Base-by-base conservation (phyloP, 53 echinoderm and acorn worm species). In the Actinopyga echinites region DNA sequence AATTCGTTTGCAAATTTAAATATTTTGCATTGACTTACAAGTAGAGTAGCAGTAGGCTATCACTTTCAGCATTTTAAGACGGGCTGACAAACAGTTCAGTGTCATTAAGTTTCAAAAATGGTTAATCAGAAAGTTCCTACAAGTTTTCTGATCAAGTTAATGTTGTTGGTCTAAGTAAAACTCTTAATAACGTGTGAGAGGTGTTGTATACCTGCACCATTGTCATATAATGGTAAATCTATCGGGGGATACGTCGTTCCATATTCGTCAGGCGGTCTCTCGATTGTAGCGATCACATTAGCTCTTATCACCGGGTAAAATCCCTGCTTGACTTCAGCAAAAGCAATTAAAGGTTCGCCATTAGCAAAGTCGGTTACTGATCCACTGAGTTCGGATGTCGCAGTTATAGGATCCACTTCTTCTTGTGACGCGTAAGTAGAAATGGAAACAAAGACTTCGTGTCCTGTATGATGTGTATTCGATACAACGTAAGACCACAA, bases 201-300 rank as follows among this genome's bases (percentile, higher is more conserved):
- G n/a, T n/a, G n/a, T 11, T 59, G 12, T 54, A 12, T 77, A 91
- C 92, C 89, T 25, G 92, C 92, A 19, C 92, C 92, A 22, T 91
- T 91, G 54, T 91, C 92, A 15, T 74, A 66, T 11, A 91, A 66
- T 19, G 82, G 65, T 0, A 91, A 5, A 1, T 33, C 3, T 0
- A 89, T 30, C 8, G 89, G 85, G 0, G 20, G 62, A 57, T 84
- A 85, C 13, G 28, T n/a, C 0, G 21, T 68, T 4, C 74, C 74
- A 19, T 21, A 9, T 15, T 20, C 9, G 36, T 79, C 79, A 56
- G 57, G 79, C 7, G 91, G 91, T 64, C 91, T 77, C 56, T 88
- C 88, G 25, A 91, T 80, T 13, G 83, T 84, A 4, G 91, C 91
- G 29, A 30, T 37, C 17, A 91, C 91, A 23, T 43, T 79, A 11